These are phyloP conservation scores for Drosophila tristis DNA, from an alignment of 1,140 invertebrate genomes.

Conservation along the genomic window DNA sequence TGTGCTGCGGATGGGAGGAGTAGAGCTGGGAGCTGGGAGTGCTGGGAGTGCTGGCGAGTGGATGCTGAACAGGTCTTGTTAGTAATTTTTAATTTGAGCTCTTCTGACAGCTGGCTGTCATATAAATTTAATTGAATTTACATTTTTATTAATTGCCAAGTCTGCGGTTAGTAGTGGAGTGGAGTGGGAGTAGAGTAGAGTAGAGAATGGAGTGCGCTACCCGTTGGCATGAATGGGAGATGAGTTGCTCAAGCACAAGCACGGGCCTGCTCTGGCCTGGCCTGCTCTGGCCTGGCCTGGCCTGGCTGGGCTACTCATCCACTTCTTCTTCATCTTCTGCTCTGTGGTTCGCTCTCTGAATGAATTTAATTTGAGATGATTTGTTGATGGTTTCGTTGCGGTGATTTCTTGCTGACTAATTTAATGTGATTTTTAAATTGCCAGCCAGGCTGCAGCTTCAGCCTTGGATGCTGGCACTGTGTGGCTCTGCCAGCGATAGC, in stretches of 20 bases:
- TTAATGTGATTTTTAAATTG: conserved; percentile 83
- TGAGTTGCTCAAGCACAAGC: conserved; percentile 39
- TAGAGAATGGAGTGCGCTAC: conserved; percentile 31
- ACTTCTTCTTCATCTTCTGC: background rate
- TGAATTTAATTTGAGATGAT: conserved; percentile 83
- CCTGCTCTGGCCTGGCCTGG: no score
- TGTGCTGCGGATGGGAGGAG: conserved; percentile 4
- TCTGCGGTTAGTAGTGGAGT: background rate
- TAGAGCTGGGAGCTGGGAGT: background rate
- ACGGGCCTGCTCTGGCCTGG: no score
- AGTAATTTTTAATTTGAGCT: conserved; percentile 84
- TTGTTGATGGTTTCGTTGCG: conserved; percentile 83
- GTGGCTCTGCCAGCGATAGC: background rate
- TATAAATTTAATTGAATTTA: conserved; percentile 85
- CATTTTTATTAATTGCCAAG: conserved; percentile 84
- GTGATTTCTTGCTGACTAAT: conserved; percentile 83
- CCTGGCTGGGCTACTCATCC: conserved; percentile 34
- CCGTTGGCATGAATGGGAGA: conserved; percentile 66
- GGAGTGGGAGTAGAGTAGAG: conserved; percentile 3
- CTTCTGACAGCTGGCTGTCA: conserved; percentile 84
- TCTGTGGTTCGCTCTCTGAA: conserved; percentile 54
- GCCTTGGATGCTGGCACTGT: no score
- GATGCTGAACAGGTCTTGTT: conserved; percentile 71
- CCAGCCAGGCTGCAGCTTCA: conserved; percentile 30
- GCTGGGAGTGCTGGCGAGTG: conserved; percentile 1